Evolutionary conservation across 2,888 invertebrate species (phyloP).

Genomic region (Lottia gigantea): DNA sequence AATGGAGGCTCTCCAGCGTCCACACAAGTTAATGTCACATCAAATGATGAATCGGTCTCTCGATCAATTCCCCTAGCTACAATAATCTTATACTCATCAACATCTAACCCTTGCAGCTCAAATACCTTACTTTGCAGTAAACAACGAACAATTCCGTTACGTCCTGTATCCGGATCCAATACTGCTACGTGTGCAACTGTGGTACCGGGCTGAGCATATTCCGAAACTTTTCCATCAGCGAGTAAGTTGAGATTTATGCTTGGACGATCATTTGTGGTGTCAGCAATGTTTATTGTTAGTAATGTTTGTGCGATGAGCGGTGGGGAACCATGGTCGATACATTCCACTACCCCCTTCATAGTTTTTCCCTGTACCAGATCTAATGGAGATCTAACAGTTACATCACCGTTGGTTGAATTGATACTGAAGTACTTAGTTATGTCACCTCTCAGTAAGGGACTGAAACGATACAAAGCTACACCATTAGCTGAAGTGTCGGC

Average conservation of each 20-base stretch:
- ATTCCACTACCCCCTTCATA: slow-evolving; percentile 45
- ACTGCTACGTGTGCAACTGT: slow-evolving; percentile 54
- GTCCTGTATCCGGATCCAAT: slow-evolving; percentile 49
- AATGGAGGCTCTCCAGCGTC: slow-evolving; percentile 43
- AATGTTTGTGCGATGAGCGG: slow-evolving; percentile 46
- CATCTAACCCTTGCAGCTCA: slow-evolving; percentile 45
- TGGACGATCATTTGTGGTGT: slow-evolving; percentile 93
- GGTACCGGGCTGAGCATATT: slow-evolving; percentile 50
- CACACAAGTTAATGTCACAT: slow-evolving; percentile 38
- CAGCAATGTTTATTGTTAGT: slow-evolving; percentile 73
- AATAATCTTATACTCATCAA: slow-evolving; percentile 52
- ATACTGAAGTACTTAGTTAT: slow-evolving; percentile 42
- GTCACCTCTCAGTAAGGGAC: slow-evolving; percentile 38
- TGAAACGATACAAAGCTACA: slow-evolving; percentile 69
- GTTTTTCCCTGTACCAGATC: slow-evolving; percentile 44
- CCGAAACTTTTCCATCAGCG: slow-evolving; percentile 47
- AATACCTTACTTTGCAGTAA: slow-evolving; percentile 43
- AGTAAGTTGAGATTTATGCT: slow-evolving; percentile 68
- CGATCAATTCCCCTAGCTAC: slow-evolving; percentile 36
- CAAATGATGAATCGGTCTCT: slow-evolving; percentile 33
- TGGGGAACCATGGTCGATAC: slow-evolving; percentile 50
- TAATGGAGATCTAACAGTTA: slow-evolving; percentile 45
- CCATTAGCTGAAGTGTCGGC: slow-evolving; percentile 84
- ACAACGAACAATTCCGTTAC: slow-evolving; percentile 55
- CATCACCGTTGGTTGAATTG: slow-evolving; percentile 43